Percentiles rank a stretch among this genome's conserved stretches.
These are phyloP conservation scores for Cynoglossus semilaevis DNA, from an alignment of 2,113 vertebrate genomes.

Conservation along the genomic window DNA sequence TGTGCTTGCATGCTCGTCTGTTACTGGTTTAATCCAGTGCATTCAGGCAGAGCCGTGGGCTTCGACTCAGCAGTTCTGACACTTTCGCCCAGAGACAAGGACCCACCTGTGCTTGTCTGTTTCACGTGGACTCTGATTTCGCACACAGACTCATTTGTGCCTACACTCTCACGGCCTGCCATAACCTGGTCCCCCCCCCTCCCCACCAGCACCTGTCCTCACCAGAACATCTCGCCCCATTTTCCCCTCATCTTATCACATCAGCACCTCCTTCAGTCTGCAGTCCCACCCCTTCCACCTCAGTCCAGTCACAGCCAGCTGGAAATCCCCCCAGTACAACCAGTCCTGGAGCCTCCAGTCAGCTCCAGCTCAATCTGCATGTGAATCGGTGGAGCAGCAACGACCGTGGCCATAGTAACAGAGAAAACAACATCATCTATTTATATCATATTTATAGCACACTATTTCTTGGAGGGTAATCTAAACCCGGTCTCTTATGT, in stretches of 20 bases:
- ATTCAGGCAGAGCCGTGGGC: conserved; percentile 34
- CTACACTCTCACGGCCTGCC: conserved; percentile 32
- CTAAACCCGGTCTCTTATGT: not conserved
- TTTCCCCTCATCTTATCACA: conserved; percentile 6
- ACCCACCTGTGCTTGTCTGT: conserved; percentile 73
- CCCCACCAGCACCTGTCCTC: conserved; percentile 59
- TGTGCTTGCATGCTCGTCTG: conserved; percentile 7
- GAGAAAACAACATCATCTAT: not conserved
- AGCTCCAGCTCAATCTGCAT: conserved; percentile 24
- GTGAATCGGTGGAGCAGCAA: conserved; percentile 6
- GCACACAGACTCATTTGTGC: conserved; percentile 14
- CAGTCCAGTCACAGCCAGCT: conserved; percentile 33
- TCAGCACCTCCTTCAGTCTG: conserved; percentile 2
- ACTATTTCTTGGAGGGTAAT: not conserved
- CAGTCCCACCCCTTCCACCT: conserved; percentile 9
- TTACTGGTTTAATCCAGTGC: conserved; percentile 59
- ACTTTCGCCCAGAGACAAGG: conserved; percentile 65
- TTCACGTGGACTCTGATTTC: conserved; percentile 36
- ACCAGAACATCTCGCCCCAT: conserved; percentile 39
- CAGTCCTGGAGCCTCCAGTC: conserved; percentile 38
- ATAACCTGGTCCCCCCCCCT: conserved; percentile 43
- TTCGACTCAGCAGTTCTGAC: conserved; percentile 65
- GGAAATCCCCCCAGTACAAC: conserved; percentile 45
- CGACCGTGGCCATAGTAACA: conserved; percentile 6
- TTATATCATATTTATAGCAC: not conserved